A percentile compares a stretch with the other conserved stretches of the same genome.
Evolutionary conservation across 2,888 invertebrate genomes (phyloP).

Genomic region (Cyclophora albipunctata): DNA sequence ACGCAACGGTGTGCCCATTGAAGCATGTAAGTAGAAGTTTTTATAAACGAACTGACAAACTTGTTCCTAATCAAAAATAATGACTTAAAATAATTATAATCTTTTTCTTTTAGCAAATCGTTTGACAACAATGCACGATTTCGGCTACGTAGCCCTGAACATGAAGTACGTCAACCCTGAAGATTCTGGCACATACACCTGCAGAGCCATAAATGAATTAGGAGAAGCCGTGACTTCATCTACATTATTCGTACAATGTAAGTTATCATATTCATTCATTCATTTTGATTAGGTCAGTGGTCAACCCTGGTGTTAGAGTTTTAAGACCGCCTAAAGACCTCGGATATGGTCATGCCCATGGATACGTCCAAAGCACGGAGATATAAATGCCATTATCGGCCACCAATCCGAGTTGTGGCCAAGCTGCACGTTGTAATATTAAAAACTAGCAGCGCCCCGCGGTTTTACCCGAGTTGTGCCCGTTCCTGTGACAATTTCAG

Average conservation of each 20-base stretch:
- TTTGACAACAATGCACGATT: constrained; percentile 96
- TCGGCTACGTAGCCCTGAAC: constrained; percentile 96
- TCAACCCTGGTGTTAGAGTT: no score
- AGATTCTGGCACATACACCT: constrained; percentile 97
- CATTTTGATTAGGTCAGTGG: neutral
- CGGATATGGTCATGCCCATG: neutral
- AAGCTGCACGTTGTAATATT: no score
- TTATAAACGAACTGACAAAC: neutral
- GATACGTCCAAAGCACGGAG: no score
- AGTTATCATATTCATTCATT: constrained; percentile 38
- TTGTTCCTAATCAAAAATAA: no score
- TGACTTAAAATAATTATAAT: no score
- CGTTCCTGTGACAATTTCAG: no score
- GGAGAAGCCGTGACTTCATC: constrained; percentile 97
- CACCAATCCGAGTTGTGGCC: no score
- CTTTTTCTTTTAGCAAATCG: constrained; percentile 80
- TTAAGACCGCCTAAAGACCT: no score
- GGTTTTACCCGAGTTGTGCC: no score
- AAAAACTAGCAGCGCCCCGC: no score
- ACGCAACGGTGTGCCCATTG: constrained; percentile 91
- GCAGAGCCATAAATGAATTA: constrained; percentile 92
- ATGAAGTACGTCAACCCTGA: constrained; percentile 96
- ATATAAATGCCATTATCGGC: no score
- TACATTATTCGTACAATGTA: constrained; percentile 90
- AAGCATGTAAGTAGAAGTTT: constrained; percentile 81